phyloP scores from a whole-genome alignment of 2,113 vertebrate genomes.

The Paramisgurnus dabryanus region DNA sequence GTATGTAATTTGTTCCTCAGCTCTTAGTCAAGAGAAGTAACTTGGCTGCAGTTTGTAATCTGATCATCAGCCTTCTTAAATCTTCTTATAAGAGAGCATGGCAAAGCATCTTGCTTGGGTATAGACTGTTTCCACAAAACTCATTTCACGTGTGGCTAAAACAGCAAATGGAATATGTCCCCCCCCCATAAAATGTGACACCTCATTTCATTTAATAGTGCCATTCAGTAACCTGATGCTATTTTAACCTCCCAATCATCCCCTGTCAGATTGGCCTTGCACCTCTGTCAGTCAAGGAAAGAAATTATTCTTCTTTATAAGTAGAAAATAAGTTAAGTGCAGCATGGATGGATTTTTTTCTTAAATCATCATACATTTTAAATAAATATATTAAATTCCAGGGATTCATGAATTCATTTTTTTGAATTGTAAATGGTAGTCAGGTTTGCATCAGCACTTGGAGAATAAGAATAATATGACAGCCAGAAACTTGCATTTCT shows the following conservation, averaged over 20 bases:
- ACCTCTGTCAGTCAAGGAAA: constrained; percentile 41
- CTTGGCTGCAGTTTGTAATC: constrained; percentile 31
- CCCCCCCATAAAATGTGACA: constrained; percentile 39
- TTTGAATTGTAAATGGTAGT: constrained; percentile 41
- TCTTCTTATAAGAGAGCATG: constrained; percentile 29
- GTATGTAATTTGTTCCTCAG: constrained; percentile 5
- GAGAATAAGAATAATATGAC: constrained; percentile 27
- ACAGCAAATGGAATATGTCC: constrained; percentile 51
- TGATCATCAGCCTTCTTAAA: constrained; percentile 10
- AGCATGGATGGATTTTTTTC: background rate
- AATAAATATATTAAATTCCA: background rate
- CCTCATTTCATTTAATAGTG: constrained; percentile 49
- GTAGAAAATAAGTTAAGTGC: constrained; percentile 5
- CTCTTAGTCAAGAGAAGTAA: background rate
- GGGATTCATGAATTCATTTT: constrained; percentile 23
- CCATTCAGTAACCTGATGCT: constrained; percentile 40
- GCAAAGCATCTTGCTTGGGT: constrained; percentile 22
- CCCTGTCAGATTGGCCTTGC: constrained; percentile 25
- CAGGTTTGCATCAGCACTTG: constrained; percentile 39
- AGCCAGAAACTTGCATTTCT: constrained; percentile 21
- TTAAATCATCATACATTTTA: constrained; percentile 6
- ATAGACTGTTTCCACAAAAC: constrained; percentile 46
- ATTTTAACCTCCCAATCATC: constrained; percentile 29
- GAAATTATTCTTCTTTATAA: constrained; percentile 1
- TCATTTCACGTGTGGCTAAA: constrained; percentile 56